Percentiles rank a stretch among this genome's conserved stretches.
Evolutionary conservation across 1,140 invertebrate species (phyloP).

Genomic region (Zaprionus camerounensis): DNA sequence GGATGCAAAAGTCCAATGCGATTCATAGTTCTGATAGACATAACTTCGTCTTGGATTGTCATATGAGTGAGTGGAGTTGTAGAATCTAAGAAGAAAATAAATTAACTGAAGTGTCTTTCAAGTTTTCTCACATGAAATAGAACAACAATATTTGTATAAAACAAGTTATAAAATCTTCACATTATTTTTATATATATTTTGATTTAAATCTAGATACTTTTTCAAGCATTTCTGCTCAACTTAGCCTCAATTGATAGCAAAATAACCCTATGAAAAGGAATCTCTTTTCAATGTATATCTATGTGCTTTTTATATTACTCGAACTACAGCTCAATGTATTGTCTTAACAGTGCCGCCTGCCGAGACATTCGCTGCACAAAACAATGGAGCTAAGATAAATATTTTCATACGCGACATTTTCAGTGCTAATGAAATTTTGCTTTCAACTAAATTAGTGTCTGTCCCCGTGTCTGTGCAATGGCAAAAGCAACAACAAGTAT

Average conservation of each 20-base stretch:
- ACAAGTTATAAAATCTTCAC: too few species aligned
- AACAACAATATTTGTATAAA: too few species aligned
- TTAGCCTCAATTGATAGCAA: too few species aligned
- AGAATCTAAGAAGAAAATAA: too few species aligned
- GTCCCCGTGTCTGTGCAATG: slow-evolving; percentile 24
- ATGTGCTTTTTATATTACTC: background rate
- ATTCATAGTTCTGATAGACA: background rate
- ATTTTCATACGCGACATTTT: slow-evolving; percentile 79
- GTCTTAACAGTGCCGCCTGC: slow-evolving; percentile 10
- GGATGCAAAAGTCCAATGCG: background rate
- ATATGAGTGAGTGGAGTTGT: background rate
- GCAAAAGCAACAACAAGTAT: slow-evolving; percentile 9
- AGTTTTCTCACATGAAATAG: too few species aligned
- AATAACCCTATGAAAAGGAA: background rate
- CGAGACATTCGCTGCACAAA: slow-evolving; percentile 52
- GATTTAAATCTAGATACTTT: too few species aligned
- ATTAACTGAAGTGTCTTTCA: too few species aligned
- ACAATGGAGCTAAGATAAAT: slow-evolving; percentile 73
- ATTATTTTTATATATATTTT: too few species aligned
- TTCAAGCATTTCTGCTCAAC: too few species aligned
- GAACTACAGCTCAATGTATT: background rate
- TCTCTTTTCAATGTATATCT: background rate
- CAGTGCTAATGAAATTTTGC: slow-evolving; percentile 79
- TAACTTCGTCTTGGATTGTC: background rate
- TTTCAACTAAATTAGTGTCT: slow-evolving; percentile 76